Evolutionary conservation across 2,888 invertebrate species (phyloP), one percentile per base, ranked within the genome.

Genomic region (Synergus gifuensis): DNA sequence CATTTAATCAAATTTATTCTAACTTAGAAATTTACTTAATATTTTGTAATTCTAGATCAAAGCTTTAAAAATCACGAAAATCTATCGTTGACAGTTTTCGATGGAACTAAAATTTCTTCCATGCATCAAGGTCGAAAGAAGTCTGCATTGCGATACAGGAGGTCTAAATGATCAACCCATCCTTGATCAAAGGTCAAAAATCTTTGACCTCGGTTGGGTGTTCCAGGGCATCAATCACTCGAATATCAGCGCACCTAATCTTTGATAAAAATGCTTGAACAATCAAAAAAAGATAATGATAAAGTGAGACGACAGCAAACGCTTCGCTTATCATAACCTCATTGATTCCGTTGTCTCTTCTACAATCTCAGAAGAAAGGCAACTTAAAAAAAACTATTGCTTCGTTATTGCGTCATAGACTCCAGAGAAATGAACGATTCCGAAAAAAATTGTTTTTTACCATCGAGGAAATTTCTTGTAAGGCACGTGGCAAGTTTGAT

Each of bases 231-330:
- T 81, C 76, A 79, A 80, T 83, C 81, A 83, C 82, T 78, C 78
- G 77, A 73, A 81, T 79, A 81, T 82, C 82, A 81, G 79, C 76
- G 80, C 80, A 83, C 78, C 80, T 81, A 79, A 76, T 79, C 76
- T 76, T 79, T 77, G 81, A 81, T 84, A 78, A 83, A 85, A 87
- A 86, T 88, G 88, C 88, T 87, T 85, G 87, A 88, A 89, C 89
- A 88, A 89, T 89, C 88, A 89, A 82, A 84, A 80, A 79, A 81
- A 79, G 76, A 60, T 78, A 54, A 79, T 36, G 82, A 66, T 76
- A 79, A 28, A 77, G 76, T 81, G 67, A 78, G 54, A 78, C 76
- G 79, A 77, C 62, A 79, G 49, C 36, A 78, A 76, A 78, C 42
- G 44, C 44, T 69, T 78, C 36, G 49, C 5, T 73, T 73, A 40